Conservation (phyloP, 64 coral and sea anemone genomes). For the Montipora cactus region DNA sequence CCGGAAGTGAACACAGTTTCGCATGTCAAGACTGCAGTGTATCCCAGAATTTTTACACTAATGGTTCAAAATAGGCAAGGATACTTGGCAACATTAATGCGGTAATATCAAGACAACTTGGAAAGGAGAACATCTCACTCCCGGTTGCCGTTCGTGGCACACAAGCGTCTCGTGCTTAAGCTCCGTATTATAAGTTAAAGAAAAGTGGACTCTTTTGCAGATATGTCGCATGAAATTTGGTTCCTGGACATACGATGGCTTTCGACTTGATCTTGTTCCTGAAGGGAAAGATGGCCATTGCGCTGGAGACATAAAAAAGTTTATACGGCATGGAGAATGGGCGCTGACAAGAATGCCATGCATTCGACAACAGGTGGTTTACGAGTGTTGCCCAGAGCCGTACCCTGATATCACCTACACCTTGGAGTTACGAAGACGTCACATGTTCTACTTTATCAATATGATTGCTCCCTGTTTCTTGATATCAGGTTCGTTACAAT, state of each 20-base stretch:
- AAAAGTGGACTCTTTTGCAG: not conserved
- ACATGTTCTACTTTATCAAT: constrained; percentile 81
- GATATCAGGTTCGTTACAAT: constrained; percentile 54
- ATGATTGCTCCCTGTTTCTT: constrained; percentile 78
- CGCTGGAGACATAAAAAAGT: constrained; percentile 71
- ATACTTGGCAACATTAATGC: too few species aligned
- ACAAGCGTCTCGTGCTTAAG: too few species aligned
- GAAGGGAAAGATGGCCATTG: not conserved
- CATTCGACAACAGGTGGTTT: constrained; percentile 42
- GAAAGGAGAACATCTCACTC: too few species aligned
- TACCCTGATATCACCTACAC: constrained; percentile 84
- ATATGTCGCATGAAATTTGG: constrained; percentile 75
- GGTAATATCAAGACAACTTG: too few species aligned
- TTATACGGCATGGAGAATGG: constrained; percentile 83
- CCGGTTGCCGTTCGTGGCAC: too few species aligned
- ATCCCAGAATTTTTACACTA: too few species aligned
- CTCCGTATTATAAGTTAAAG: not conserved
- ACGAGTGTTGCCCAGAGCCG: constrained; percentile 77
- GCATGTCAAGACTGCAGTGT: too few species aligned
- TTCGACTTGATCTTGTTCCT: constrained; percentile 60
- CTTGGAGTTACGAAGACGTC: constrained; percentile 46
- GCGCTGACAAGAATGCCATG: constrained; percentile 46
- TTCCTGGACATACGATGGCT: constrained; percentile 84
- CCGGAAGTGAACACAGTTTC: too few species aligned
- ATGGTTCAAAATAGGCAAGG: too few species aligned